phyloP scores from a whole-genome alignment of 2,797 vertebrate genomes.

The Falco novaeseelandiae region DNA sequence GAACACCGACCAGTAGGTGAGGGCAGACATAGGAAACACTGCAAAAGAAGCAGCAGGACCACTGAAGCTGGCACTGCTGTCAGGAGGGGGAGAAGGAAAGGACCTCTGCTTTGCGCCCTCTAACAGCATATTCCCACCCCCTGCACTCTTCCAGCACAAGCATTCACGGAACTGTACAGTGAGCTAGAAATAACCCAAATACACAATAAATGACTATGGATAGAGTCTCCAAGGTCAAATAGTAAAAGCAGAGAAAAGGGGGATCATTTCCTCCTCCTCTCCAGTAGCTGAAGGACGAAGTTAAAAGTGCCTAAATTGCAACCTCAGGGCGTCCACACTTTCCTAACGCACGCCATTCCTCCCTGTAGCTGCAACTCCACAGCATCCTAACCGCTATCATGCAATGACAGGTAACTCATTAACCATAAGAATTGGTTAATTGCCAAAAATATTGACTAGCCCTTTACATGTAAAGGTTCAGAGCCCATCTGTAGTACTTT shows the following conservation, averaged over 20 bases:
- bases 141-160: not conserved
- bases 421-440: not conserved
- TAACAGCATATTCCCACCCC: not conserved
- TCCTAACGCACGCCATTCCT: not conserved
- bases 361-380: not conserved
- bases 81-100: not conserved
- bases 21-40: not conserved
- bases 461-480: not conserved
- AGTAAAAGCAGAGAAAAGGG: not conserved
- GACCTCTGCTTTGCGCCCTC: not conserved
- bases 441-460: not conserved
- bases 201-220: not conserved
- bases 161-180: not conserved
- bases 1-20: not conserved
- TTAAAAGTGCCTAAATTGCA: not conserved
- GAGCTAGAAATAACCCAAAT: not conserved
- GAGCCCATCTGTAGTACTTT: not conserved
- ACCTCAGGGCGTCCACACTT: not conserved
- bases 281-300: not conserved
- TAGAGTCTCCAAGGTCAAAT: not conserved
- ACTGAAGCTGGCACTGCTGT: not conserved
- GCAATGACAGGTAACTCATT: not conserved
- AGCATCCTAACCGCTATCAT: not conserved
- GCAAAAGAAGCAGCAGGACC: not conserved
- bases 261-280: not conserved